Percentiles rank a stretch among this genome's conserved stretches.
Evolutionary conservation across 2,888 invertebrate species (phyloP).

Genomic region (Torymus texanus): DNA sequence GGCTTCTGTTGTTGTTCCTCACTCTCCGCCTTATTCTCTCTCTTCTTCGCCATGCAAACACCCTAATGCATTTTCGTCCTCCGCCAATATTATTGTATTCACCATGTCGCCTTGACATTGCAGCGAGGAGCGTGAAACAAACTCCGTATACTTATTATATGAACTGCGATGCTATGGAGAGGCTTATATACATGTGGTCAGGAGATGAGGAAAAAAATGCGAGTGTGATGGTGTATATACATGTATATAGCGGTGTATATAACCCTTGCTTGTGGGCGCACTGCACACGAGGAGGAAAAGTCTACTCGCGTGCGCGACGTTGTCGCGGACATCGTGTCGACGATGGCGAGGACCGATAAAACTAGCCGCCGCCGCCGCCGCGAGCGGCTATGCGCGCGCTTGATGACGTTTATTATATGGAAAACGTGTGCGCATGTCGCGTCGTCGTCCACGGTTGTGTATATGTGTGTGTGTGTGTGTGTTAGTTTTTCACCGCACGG

Average conservation of each 20-base stretch:
- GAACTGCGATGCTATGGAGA: neutral
- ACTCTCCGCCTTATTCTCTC: constrained; percentile 10
- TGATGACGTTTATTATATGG: constrained; percentile 51
- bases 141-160: neutral
- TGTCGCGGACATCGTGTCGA: constrained; percentile 29
- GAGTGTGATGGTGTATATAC: neutral
- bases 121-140: neutral
- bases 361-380: neutral
- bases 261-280: neutral
- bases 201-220: neutral
- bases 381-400: constrained; percentile 14
- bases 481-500: constrained; percentile 26
- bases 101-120: constrained; percentile 37
- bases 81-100: neutral
- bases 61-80: constrained; percentile 18
- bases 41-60: no score
- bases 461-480: neutral
- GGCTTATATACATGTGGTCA: no score
- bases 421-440: constrained; percentile 46
- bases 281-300: constrained; percentile 10
- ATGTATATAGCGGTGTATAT: neutral
- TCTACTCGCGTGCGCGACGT: neutral
- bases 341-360: constrained; percentile 38
- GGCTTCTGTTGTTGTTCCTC: constrained; percentile 47
- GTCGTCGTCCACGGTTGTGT: neutral